Evolutionary conservation across 1,140 invertebrate species (phyloP), one percentile per base, ranked within the genome.

Genomic region (Anoplophora glabripennis): DNA sequence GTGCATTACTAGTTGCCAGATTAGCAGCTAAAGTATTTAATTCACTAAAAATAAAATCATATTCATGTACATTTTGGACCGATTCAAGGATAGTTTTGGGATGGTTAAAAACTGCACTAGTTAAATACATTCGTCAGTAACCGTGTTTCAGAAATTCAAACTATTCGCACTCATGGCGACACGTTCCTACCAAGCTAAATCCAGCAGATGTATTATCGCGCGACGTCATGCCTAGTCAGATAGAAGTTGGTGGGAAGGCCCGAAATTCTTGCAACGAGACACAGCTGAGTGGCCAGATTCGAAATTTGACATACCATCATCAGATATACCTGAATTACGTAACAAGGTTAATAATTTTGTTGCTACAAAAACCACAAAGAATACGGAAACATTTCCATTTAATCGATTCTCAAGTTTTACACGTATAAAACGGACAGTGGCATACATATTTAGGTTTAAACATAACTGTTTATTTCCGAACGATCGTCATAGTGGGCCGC

Each of bases 51-150:
- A 15, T 45, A 15, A 1, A 17, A 15, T 15, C 21, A 18, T 15
- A 45, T 15, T 18, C 9, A 5, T 9, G 7, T 28, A 11, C 4
- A 15, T 45, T 28, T 3, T 45, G 15, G 55, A 8, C 61, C 59
- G 54, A 54, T 42, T 12, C 46, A 3, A 12, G 1, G 4, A 14
- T 10, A 10, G n/a, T 12, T n/a, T 10, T 14, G 4, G n/a, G 42
- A 4, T 45, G 17, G 15, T n/a, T 14, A 17, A 14, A 15, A 65
- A 7, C 56, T 70, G 8, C 55, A 65, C 41, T 11, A 53, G 3
- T 69, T 73, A 57, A 69, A 73, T 44, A 54, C 63, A 0, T 75
- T 69, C 63, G 68, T 75, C 1, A 57, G 61, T 1, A 74, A 75
- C 57, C 41, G 67, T 21, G 63, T 73, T 2, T 18, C 60, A 0